Evolutionary conservation across 2,113 vertebrate species (phyloP).

Genomic region (Circaetus cinerascens): DNA sequence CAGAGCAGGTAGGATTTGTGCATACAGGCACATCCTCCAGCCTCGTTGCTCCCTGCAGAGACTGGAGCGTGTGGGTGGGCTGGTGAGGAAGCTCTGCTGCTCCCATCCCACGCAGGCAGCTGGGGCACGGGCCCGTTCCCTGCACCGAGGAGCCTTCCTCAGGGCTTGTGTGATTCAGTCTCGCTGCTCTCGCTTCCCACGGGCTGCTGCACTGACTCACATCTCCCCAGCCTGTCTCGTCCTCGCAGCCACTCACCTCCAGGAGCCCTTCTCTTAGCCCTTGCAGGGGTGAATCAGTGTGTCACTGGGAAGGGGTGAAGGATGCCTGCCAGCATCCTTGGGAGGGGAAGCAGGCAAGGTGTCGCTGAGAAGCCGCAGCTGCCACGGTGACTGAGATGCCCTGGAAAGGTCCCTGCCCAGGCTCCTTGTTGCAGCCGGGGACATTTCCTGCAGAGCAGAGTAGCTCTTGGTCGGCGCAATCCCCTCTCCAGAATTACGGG

Average conservation of each 20-base stretch:
- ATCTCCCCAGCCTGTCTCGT: not conserved
- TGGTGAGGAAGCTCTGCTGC: slow-evolving; percentile 1
- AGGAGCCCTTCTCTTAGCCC: not conserved
- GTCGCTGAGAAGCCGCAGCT: not conserved
- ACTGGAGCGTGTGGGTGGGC: not conserved
- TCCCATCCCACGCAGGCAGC: slow-evolving; percentile 13
- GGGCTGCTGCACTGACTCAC: not conserved
- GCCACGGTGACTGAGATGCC: not conserved
- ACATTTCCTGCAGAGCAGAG: not conserved
- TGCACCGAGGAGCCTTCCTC: not conserved
- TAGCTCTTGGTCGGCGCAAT: fast-evolving
- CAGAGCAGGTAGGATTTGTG: not conserved
- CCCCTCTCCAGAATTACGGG: not conserved
- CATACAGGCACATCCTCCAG: not conserved
- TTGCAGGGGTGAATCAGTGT: not conserved
- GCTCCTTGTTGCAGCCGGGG: not conserved
- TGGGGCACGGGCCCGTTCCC: not conserved
- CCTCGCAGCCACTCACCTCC: not conserved
- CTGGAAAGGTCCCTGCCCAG: not conserved
- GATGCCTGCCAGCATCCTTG: not conserved
- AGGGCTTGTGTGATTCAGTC: slow-evolving; percentile 17
- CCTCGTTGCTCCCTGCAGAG: not conserved
- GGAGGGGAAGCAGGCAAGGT: not conserved
- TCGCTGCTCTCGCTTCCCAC: not conserved
- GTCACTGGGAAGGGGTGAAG: not conserved